Conservation (phyloP, 2,113 vertebrate genomes). For the Solenodon paradoxus region DNA sequence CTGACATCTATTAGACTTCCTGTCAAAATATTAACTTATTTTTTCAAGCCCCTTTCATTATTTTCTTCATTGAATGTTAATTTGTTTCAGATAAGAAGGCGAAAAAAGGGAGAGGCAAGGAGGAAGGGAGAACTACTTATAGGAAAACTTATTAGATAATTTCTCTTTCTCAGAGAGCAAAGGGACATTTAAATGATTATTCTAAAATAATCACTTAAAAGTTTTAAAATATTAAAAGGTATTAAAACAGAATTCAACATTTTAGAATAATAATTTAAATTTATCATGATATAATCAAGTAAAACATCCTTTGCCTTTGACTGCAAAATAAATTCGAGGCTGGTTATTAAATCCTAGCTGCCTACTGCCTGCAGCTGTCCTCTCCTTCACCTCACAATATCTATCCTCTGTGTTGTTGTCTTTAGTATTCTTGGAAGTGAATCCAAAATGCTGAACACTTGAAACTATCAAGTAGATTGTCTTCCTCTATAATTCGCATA, state of each 20-base stretch:
- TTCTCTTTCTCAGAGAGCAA: neutral
- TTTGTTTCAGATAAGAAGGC: neutral
- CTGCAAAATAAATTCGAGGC: neutral
- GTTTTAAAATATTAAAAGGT: neutral
- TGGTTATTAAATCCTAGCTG: neutral
- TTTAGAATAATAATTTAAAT: conserved; percentile 10
- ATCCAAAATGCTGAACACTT: neutral
- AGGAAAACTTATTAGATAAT: neutral
- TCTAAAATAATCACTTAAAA: conserved; percentile 6
- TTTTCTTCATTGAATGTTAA: conserved; percentile 10
- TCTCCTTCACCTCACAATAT: neutral
- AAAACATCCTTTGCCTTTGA: neutral
- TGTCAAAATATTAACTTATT: conserved; percentile 31
- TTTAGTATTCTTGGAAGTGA: neutral
- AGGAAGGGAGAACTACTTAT: neutral
- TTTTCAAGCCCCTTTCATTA: neutral
- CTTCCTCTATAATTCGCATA: neutral
- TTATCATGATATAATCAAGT: neutral
- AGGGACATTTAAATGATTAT: neutral
- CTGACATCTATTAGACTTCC: neutral
- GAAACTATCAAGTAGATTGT: neutral
- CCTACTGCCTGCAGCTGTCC: neutral
- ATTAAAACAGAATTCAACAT: neutral
- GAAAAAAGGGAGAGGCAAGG: neutral
- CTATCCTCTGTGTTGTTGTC: neutral